phyloP scores from a whole-genome alignment of 1,140 invertebrate genomes.

The Maconellicoccus hirsutus region DNA sequence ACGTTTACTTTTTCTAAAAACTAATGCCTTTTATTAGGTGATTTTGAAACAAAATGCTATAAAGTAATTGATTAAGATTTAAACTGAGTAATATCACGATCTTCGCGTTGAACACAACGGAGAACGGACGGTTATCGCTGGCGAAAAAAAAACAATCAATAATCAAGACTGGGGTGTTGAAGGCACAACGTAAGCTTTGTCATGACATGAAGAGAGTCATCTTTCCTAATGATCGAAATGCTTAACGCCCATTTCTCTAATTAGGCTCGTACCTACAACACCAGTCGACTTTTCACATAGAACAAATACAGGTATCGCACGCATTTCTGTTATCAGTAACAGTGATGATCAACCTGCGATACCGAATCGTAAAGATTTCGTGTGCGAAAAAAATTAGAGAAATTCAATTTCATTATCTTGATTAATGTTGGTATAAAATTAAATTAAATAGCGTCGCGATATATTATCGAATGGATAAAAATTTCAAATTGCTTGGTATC shows the following conservation, averaged over 20 bases:
- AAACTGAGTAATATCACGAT: constrained; percentile 4
- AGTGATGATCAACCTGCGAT: constrained; percentile 16
- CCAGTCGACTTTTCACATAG: background rate
- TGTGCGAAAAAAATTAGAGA: background rate
- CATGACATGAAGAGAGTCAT: constrained; percentile 17
- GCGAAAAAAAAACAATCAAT: constrained; percentile 1
- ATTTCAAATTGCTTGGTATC: too few species aligned
- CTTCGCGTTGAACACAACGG: background rate
- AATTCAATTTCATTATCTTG: background rate
- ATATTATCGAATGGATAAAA: background rate
- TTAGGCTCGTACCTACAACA: constrained; percentile 18
- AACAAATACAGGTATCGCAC: constrained; percentile 19
- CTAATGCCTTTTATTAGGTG: background rate
- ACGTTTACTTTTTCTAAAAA: background rate
- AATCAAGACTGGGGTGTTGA: background rate
- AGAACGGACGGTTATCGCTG: background rate
- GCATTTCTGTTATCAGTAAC: background rate
- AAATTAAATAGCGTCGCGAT: background rate
- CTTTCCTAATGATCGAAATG: constrained; percentile 11
- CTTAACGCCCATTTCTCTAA: constrained; percentile 22
- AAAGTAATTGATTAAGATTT: background rate
- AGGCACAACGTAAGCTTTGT: background rate
- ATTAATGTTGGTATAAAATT: constrained; percentile 10
- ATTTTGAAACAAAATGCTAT: background rate
- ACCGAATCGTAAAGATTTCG: background rate